A percentile compares a stretch with the other conserved stretches of the same genome.
Evolutionary conservation across 2,888 invertebrate genomes (phyloP).

Genomic region (Synergus umbraculus): DNA sequence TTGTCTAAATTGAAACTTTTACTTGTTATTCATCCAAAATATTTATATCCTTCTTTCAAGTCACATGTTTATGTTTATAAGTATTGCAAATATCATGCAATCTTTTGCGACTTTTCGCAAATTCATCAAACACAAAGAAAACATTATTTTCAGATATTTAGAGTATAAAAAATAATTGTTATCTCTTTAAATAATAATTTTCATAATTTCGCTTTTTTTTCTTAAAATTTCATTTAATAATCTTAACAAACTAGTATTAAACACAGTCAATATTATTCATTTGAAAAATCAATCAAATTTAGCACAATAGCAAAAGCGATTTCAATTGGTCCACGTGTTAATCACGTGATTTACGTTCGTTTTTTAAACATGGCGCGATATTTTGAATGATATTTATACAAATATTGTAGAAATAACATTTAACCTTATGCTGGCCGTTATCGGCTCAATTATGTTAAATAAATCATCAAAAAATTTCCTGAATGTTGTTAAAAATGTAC

Average conservation of each 20-base stretch:
- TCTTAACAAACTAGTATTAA: neutral
- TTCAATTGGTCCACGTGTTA: neutral
- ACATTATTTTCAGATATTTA: neutral
- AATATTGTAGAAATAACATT: neutral
- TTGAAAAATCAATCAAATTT: neutral
- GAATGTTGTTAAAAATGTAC: neutral
- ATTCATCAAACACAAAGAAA: neutral
- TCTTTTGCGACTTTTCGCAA: neutral
- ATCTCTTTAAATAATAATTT: neutral
- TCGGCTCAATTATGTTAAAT: neutral
- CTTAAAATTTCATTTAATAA: too few relatives aligned
- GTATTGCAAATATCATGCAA: slow-evolving; percentile 19
- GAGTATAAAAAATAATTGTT: neutral
- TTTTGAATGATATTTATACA: neutral
- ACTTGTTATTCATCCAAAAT: neutral
- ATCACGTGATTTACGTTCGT: too few relatives aligned
- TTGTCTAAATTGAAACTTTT: neutral
- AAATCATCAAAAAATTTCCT: neutral
- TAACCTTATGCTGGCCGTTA: neutral
- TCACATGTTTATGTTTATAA: slow-evolving; percentile 12
- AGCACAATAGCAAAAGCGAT: neutral
- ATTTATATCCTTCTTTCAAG: neutral
- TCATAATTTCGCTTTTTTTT: neutral
- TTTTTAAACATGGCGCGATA: neutral
- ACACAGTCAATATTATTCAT: too few relatives aligned